phyloP scores from a whole-genome alignment of 2,113 vertebrate genomes.

The Dromaius novaehollandiae region DNA sequence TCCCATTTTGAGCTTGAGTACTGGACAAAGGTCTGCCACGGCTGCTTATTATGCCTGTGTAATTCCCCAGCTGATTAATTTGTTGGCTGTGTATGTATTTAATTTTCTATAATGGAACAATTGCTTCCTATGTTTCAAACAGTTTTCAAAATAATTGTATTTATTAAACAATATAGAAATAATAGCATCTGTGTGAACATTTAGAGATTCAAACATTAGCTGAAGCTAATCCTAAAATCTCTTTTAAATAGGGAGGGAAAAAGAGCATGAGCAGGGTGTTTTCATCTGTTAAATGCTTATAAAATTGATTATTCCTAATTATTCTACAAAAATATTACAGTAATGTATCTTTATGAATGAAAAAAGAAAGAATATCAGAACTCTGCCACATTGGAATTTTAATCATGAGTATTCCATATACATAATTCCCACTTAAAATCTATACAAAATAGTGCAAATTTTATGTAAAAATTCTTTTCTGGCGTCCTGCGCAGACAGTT shows the following conservation, averaged over 20 bases:
- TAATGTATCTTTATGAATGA: background rate
- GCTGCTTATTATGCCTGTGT: conserved; percentile 1
- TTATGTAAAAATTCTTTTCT: background rate
- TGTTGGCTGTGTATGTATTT: conserved; percentile 5
- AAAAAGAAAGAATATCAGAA: background rate
- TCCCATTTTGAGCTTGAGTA: background rate
- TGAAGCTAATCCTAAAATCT: background rate
- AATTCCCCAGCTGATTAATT: background rate
- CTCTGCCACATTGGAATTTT: background rate
- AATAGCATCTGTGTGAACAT: background rate
- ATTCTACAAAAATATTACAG: background rate
- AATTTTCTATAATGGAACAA: background rate
- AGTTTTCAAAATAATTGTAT: background rate
- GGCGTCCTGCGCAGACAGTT: background rate
- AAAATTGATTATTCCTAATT: background rate
- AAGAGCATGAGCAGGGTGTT: background rate
- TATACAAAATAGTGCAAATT: background rate
- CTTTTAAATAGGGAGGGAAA: background rate
- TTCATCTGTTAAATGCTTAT: background rate
- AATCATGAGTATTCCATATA: background rate
- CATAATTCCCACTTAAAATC: background rate
- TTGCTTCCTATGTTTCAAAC: background rate
- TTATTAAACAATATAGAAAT: background rate
- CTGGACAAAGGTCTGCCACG: background rate
- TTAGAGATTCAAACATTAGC: background rate